Evolutionary conservation across 1,140 invertebrate species (phyloP), one percentile per base, ranked within the genome.

Genomic region (Drosophila bocqueti): DNA sequence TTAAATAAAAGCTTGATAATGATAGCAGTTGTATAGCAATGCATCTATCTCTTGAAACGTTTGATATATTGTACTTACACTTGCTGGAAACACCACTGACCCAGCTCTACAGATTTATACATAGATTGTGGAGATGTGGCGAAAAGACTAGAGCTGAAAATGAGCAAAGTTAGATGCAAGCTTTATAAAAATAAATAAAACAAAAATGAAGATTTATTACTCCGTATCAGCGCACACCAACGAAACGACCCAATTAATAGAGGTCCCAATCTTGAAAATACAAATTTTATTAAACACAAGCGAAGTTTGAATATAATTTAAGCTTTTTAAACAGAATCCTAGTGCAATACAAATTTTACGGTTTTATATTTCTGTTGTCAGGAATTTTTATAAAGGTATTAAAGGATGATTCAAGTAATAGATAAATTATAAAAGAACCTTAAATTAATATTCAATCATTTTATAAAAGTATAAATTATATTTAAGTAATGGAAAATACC

Each of bases 201-300:
- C 40, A 34, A 68, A 68, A 71, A 71, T 71, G 40, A 71, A 71
- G 64, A 71, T 71, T 71, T 71, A 68, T 71, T 71, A 55, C 67
- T 57, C 16, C 31, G 52, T 68, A 71, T 67, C 47, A 71, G 67
- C 47, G 38, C 63, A 45, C 38, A 68, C 49, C 31, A 68, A 36
- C 40, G 24, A 63, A 63, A 68, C 49, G 67, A 71, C 67, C 67
- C 42, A 71, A 71, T 68, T 71, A 71, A 69, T 68, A 43, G 64
- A 38, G 26, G 26, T 7, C 38, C 64, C 63, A 71, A 55, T 71
- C 65, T 71, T 57, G 21, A 29, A 71, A 68, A 43, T 68, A 68
- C 67, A 67, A 46, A 54, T 47, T 54, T 43, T 68, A 71, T 71
- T 50, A 71, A 68, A 40, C 64, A 54, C 24, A 67, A 68, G 63